Conservation (phyloP, 2,888 invertebrate genomes). For the Lapara coniferarum region DNA sequence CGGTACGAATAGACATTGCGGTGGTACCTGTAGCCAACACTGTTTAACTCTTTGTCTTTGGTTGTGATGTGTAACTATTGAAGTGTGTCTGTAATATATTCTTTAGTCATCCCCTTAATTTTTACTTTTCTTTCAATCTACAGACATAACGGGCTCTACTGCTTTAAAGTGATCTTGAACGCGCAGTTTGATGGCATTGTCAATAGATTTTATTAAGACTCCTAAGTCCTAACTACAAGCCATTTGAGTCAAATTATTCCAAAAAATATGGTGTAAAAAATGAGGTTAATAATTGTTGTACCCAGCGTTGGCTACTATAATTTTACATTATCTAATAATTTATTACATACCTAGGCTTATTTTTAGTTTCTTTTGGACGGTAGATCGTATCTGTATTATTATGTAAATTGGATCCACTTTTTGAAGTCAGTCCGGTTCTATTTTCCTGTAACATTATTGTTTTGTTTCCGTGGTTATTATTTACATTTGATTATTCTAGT, state of each 20-base stretch:
- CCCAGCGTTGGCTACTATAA: too few relatives aligned
- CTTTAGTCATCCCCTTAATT: too few relatives aligned
- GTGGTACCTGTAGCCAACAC: too few relatives aligned
- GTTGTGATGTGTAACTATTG: too few relatives aligned
- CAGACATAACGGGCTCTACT: too few relatives aligned
- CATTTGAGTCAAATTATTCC: not conserved
- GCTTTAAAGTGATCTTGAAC: not conserved
- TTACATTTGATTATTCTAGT: conserved; percentile 11
- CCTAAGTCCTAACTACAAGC: not conserved
- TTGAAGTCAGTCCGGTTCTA: conserved; percentile 3
- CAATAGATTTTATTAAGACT: not conserved
- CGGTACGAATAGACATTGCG: too few relatives aligned
- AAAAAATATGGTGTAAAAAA: not conserved
- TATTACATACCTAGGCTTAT: not conserved
- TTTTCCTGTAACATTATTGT: conserved; percentile 14
- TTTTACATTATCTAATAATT: too few relatives aligned
- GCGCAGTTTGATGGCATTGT: not conserved
- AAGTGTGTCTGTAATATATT: too few relatives aligned
- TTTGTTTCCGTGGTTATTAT: conserved; percentile 13
- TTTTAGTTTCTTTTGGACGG: not conserved
- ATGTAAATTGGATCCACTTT: conserved; percentile 8
- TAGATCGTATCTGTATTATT: not conserved
- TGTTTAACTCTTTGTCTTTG: too few relatives aligned
- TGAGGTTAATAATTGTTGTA: not conserved
- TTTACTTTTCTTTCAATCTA: too few relatives aligned